phyloP scores from a whole-genome alignment of 2,113 vertebrate genomes.

The Amia ocellicauda region DNA sequence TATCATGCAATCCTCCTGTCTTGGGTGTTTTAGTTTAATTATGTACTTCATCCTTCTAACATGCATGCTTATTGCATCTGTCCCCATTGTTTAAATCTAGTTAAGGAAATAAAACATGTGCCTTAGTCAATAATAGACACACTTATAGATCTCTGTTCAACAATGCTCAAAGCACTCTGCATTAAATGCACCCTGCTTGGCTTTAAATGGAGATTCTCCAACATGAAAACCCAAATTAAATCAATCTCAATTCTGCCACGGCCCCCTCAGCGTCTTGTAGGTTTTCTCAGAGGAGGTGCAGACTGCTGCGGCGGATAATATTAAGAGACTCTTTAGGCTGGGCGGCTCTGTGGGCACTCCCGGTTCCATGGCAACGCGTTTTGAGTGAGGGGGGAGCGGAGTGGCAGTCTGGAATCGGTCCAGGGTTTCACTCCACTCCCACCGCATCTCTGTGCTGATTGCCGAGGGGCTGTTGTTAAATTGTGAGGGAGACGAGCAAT shows the following conservation, averaged over 20 bases:
- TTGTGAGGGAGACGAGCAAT: not conserved
- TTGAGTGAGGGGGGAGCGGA: not conserved
- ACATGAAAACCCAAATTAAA: conserved; percentile 5
- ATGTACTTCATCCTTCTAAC: too few species aligned
- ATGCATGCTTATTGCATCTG: too few species aligned
- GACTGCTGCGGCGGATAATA: not conserved
- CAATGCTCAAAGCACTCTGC: not conserved
- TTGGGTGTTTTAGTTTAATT: too few species aligned
- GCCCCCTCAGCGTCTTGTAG: not conserved
- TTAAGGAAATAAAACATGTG: too few species aligned
- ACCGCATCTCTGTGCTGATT: not conserved
- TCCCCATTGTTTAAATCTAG: too few species aligned
- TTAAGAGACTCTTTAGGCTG: not conserved
- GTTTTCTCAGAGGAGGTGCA: not conserved
- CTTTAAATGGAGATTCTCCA: not conserved
- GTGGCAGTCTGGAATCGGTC: conserved; percentile 2
- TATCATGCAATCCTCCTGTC: too few species aligned
- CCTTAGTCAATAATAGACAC: too few species aligned
- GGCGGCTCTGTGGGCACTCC: not conserved
- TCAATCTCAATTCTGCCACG: not conserved
- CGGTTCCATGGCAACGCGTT: conserved; percentile 17
- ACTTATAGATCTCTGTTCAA: not conserved
- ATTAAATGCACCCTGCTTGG: not conserved
- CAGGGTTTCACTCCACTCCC: not conserved
- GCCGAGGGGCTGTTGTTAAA: not conserved